Percentiles rank a stretch among this genome's conserved stretches.
phyloP scores from a whole-genome alignment of 2,888 invertebrate species.

The Conus canariensis region DNA sequence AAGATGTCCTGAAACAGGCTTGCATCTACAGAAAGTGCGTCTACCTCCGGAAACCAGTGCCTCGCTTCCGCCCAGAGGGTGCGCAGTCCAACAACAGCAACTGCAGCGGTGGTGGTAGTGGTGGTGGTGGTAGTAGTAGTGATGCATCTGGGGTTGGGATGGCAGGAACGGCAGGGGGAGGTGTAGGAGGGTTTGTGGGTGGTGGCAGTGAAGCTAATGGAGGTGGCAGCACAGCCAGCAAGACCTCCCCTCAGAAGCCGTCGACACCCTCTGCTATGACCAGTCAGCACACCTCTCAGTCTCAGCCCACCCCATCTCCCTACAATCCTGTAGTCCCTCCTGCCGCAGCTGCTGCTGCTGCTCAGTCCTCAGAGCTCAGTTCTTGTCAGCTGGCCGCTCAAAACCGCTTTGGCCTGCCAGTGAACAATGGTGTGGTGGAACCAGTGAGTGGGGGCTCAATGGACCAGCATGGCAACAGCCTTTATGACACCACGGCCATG shows the following conservation, averaged over 20 bases:
- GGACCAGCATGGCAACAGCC: slow-evolving; percentile 40
- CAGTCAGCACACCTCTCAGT: slow-evolving; percentile 20
- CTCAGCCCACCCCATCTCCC: slow-evolving; percentile 13
- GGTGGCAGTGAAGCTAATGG: background rate
- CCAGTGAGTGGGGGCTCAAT: slow-evolving; percentile 41
- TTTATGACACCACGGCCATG: slow-evolving; percentile 42
- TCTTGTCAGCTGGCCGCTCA: slow-evolving; percentile 49
- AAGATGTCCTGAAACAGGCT: slow-evolving; percentile 72
- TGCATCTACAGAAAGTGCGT: slow-evolving; percentile 74
- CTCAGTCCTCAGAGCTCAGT: slow-evolving; percentile 47
- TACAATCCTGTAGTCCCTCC: background rate
- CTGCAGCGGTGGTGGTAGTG: slow-evolving; percentile 1
- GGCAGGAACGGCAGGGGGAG: slow-evolving; percentile 19
- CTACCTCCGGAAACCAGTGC: slow-evolving; percentile 63
- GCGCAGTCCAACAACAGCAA: slow-evolving; percentile 25
- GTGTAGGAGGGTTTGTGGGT: background rate
- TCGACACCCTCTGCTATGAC: slow-evolving; percentile 33
- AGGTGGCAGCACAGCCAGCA: background rate
- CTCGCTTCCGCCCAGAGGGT: slow-evolving; percentile 51
- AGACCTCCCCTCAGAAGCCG: slow-evolving; percentile 28
- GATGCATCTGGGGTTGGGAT: background rate
- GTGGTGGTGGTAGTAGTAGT: background rate
- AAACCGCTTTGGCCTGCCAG: slow-evolving; percentile 40
- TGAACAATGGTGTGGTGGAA: slow-evolving; percentile 47
- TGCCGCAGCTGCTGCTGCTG: slow-evolving; percentile 20